Evolutionary conservation across 2,888 invertebrate genomes (phyloP), one percentile per base, ranked within the genome.

Genomic region (Drosophila fungiperda): DNA sequence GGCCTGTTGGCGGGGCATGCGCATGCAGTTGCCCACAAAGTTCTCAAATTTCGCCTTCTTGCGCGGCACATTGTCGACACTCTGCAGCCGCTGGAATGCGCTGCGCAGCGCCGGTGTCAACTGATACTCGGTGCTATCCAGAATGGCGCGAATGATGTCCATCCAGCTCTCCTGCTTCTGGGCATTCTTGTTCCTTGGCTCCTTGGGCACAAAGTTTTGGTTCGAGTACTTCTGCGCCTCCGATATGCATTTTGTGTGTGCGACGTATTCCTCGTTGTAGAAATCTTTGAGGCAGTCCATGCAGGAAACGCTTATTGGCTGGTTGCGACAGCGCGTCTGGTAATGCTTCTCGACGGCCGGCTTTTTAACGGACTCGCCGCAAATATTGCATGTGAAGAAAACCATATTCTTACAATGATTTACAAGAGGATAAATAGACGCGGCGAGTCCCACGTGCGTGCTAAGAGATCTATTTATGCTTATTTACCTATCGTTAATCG

Each of bases 271-370:
- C 68, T 96, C 95, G 4, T 95, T 96, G 85, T 97, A 96, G 92
- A 85, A 99, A 93, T 98, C 98, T 93, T 97, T 97, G 59, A 96
- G 95, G 92, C 99, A 99, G 92, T 99, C 99, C 92, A 99, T 96
- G 93, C 99, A 99, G 1, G 98, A 97, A 52, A 98, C 93, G 82
- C 95, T 95, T 76, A 96, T 95, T 57, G 94, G 94, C 17, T 94
- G 94, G 78, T 94, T 89, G 0, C 96, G 95, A 91, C 98, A 98
- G 91, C 95, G 94, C 59, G 94, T 95, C 45, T 95, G 94, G 91
- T 96, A 97, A 93, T 99, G 99, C 90, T 97, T 98, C 81, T 97
- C 97, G 0, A 98, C 98, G 92, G 96, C 96, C 33, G 97, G 96
- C 92, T 99, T 99, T 92, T 98, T 98, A 40, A 98, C 93, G 45